Evolutionary conservation across 2,797 vertebrate species (phyloP), one percentile per base, ranked within the genome.

Genomic region (Mormyrops boulengeri): DNA sequence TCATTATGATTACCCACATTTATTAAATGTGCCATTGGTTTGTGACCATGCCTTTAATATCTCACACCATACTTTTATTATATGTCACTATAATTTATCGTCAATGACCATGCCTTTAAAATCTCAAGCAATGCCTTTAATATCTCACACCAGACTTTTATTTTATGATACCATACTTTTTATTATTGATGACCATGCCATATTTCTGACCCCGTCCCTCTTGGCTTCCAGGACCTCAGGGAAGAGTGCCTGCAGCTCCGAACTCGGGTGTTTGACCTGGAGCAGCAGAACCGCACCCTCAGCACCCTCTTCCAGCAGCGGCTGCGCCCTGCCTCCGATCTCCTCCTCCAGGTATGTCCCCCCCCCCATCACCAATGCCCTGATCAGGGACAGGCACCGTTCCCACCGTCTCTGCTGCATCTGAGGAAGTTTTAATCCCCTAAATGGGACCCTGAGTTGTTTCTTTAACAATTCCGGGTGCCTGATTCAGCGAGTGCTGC

Each of bases 181-280:
- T 82, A 82, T 44, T 47, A n/a, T 47, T 14, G 38, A n/a, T 8
- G 38, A 47, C 77, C 41, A 4, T 49, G 5, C 17, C 12, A 26
- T 26, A 49, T n/a, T n/a, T 26, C 57, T 44, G 8, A 22, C 87
- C 26, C 52, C 17, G 2, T 55, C 0, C 34, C 3, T 9, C 57
- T 47, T 41, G 80, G 2, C 41, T 90, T 47, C 44, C 93, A 99
- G 98, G 97, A 98, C 94, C 95, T 99, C 90, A 96, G 97, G 85
- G 97, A 99, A 88, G 97, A 99, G 90, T 99, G 98, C 92, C 93
- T 98, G 93, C 98, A 98, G 95, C 93, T 99, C 91, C 96, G 98
- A 85, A 98, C 97, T 0, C 95, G 98, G 90, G 98, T 99, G 80
- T 98, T 97, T 89, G 97, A 99, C 93, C 95, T 99, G 89, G 97